Conservation (phyloP, 2,113 vertebrate genomes). For the Vireo altiloquus region DNA sequence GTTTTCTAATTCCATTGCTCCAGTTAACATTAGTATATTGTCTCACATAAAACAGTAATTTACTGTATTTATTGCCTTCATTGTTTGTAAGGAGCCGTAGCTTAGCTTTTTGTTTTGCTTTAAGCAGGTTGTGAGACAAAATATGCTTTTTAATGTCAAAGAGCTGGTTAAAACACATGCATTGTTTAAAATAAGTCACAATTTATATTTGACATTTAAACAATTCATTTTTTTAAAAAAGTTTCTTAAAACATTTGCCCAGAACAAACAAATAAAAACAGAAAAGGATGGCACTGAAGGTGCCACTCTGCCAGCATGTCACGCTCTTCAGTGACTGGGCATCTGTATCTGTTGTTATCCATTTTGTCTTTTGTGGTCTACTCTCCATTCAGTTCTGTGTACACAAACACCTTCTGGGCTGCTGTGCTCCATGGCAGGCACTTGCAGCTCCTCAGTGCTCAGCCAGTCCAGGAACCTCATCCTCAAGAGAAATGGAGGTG, state of each 20-base stretch:
- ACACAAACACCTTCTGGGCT: neutral
- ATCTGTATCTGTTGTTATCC: neutral
- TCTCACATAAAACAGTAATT: conserved; percentile 67
- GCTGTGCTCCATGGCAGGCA: neutral
- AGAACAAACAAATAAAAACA: conserved; percentile 4
- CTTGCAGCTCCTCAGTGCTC: neutral
- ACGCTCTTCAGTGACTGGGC: neutral
- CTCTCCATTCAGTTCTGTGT: neutral
- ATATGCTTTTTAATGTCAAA: conserved; percentile 31
- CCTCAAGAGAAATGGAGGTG: neutral
- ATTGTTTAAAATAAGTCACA: conserved; percentile 23
- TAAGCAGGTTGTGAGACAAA: conserved; percentile 54
- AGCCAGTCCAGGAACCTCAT: neutral
- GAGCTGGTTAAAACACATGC: conserved; percentile 14
- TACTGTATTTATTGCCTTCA: conserved; percentile 64
- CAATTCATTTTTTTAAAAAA: neutral
- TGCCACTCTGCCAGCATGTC: neutral
- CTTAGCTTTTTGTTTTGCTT: conserved; percentile 53
- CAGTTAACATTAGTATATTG: conserved; percentile 66
- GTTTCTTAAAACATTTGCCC: neutral
- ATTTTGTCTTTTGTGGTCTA: neutral
- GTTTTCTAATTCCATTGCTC: conserved; percentile 66
- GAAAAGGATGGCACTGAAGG: neutral
- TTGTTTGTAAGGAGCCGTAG: conserved; percentile 52
- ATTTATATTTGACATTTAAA: conserved; percentile 22